Evolutionary conservation across 1,140 invertebrate species (phyloP).

Genomic region (Trissolcus basalis): DNA sequence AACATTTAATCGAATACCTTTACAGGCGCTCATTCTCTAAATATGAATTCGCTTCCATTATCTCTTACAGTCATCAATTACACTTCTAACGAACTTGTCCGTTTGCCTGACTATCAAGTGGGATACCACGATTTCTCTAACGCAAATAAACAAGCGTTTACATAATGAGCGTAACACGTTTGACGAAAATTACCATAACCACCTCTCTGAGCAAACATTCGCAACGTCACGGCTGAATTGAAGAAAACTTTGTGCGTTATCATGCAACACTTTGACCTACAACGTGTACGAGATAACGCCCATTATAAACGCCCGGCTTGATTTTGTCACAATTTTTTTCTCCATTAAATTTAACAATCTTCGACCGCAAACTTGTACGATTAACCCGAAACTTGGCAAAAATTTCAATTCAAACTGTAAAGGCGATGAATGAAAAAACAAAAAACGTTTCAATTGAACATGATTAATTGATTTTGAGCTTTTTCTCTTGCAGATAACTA

Average conservation of each 20-base stretch:
- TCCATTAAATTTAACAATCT: no score
- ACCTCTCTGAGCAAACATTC: constrained; percentile 12
- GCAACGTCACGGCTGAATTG: not conserved
- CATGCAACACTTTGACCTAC: constrained; percentile 34
- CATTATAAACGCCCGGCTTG: constrained; percentile 7
- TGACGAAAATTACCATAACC: constrained; percentile 39
- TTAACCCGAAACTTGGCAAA: no score
- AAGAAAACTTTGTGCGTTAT: constrained; percentile 31
- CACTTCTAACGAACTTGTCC: constrained; percentile 2
- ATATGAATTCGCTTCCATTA: constrained; percentile 9
- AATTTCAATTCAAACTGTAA: no score
- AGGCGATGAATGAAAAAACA: not conserved
- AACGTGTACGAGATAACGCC: constrained; percentile 32
- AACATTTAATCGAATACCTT: not conserved
- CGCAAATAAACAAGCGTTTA: constrained; percentile 30
- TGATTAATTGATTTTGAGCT: constrained; percentile 1
- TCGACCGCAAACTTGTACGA: no score
- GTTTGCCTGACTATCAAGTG: constrained; percentile 10
- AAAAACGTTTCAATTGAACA: not conserved
- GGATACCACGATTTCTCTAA: constrained; percentile 21
- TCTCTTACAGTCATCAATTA: constrained; percentile 17
- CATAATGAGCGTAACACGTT: constrained; percentile 28
- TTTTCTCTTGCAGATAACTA: constrained; percentile 75
- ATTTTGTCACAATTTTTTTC: constrained; percentile 3
- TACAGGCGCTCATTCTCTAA: no score